These are phyloP conservation scores for Fregata magnificens DNA, from an alignment of 2,113 vertebrate species.

Conservation along the genomic window DNA sequence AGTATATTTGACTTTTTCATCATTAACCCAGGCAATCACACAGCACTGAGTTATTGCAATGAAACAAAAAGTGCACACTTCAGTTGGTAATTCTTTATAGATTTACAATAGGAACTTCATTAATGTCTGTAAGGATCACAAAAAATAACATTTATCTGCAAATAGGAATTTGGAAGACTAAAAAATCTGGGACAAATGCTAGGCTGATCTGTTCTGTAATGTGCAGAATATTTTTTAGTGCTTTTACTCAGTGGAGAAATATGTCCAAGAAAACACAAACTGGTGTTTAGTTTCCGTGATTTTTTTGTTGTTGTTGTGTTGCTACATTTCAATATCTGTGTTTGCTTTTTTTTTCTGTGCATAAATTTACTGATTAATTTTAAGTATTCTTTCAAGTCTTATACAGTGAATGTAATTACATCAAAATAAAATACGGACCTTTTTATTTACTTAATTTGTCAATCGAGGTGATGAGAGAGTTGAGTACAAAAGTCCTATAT, in stretches of 20 bases:
- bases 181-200: constrained; percentile 39
- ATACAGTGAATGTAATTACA: constrained; percentile 55
- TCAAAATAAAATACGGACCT: constrained; percentile 39
- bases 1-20: constrained; percentile 90
- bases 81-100: constrained; percentile 85
- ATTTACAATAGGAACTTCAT: constrained; percentile 88
- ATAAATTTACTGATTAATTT: constrained; percentile 63
- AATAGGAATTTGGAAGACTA: constrained; percentile 69
- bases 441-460: constrained; percentile 68
- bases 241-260: background rate
- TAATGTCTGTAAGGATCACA: constrained; percentile 79
- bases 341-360: constrained; percentile 33
- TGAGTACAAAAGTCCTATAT: constrained; percentile 33
- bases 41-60: constrained; percentile 86
- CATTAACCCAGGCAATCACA: constrained; percentile 85
- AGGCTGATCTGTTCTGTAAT: constrained; percentile 34
- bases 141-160: constrained; percentile 77
- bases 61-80: constrained; percentile 86
- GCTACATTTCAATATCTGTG: background rate
- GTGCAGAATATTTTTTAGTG: background rate
- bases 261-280: background rate
- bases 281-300: background rate
- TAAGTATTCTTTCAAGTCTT: constrained; percentile 49
- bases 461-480: constrained; percentile 10
- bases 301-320: background rate